These are phyloP conservation scores for Ectemnius lituratus DNA, from an alignment of 2,888 invertebrate genomes.

Conservation along the genomic window DNA sequence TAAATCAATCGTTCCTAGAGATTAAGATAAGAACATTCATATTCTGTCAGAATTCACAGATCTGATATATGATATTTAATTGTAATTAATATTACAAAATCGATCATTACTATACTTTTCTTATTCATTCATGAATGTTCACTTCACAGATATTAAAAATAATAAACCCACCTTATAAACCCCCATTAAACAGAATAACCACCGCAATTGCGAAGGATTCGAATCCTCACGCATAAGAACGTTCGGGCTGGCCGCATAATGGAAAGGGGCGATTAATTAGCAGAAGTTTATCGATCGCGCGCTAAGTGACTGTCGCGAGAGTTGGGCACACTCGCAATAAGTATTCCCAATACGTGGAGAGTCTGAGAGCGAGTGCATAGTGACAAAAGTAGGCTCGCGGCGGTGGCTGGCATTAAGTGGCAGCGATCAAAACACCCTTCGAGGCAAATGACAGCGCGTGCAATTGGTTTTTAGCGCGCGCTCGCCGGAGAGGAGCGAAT, in stretches of 20 bases:
- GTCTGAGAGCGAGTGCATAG: slow-evolving; percentile 9
- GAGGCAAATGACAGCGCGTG: slow-evolving; percentile 32
- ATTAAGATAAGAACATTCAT: too few species aligned
- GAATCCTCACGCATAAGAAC: too few species aligned
- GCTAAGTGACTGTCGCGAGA: background rate
- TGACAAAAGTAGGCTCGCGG: too few species aligned
- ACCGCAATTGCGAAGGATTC: background rate
- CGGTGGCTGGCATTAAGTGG: background rate
- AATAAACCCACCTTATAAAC: background rate
- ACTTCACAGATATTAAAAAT: background rate
- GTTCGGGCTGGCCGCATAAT: too few species aligned
- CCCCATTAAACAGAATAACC: background rate
- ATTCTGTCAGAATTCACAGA: too few species aligned
- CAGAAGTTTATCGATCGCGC: slow-evolving; percentile 1
- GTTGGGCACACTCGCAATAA: slow-evolving; percentile 1
- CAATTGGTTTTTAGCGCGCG: slow-evolving; percentile 48
- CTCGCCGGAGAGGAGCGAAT: slow-evolving; percentile 11
- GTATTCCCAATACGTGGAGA: slow-evolving; percentile 37
- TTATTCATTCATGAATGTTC: too few species aligned
- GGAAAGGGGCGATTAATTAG: background rate
- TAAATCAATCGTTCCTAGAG: too few species aligned
- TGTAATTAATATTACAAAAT: too few species aligned
- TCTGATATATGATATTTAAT: too few species aligned
- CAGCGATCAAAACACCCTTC: slow-evolving; percentile 33
- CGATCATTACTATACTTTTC: too few species aligned